Conservation (phyloP, 1,140 invertebrate genomes). For the Trachymyrmex cornetzi region DNA sequence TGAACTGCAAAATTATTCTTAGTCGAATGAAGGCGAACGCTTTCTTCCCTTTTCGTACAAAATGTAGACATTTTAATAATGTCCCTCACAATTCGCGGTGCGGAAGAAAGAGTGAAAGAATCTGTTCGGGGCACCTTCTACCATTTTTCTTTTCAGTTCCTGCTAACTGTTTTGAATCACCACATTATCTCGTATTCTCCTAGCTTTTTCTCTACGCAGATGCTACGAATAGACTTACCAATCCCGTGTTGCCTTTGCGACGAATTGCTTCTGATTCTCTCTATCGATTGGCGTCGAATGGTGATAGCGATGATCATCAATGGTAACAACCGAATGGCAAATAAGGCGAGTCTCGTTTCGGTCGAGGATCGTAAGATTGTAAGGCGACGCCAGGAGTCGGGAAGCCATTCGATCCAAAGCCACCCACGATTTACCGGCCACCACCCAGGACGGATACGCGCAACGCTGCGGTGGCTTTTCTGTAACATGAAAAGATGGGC, state of each 20-base stretch:
- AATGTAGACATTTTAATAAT: slow-evolving; percentile 2
- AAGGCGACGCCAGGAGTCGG: slow-evolving; percentile 76
- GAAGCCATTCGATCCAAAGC: slow-evolving; percentile 79
- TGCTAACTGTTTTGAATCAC: not conserved
- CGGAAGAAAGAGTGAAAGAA: not conserved
- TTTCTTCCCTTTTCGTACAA: not conserved
- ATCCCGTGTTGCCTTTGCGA: slow-evolving; percentile 81
- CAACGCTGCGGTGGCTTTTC: slow-evolving; percentile 76
- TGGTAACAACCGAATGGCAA: slow-evolving; percentile 76
- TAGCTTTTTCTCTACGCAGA: not conserved
- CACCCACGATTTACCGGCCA: slow-evolving; percentile 79
- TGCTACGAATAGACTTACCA: slow-evolving; percentile 80
- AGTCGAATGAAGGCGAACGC: too few species aligned
- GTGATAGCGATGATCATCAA: slow-evolving; percentile 66
- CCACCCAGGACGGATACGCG: slow-evolving; percentile 79
- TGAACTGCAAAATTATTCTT: not conserved
- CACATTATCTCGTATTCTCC: not conserved
- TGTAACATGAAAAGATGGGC: slow-evolving; percentile 68
- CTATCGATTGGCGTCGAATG: slow-evolving; percentile 44
- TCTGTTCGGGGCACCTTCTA: not conserved
- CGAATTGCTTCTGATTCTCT: slow-evolving; percentile 76
- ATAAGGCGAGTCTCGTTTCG: slow-evolving; percentile 81
- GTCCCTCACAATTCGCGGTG: not conserved
- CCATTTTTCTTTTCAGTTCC: not conserved
- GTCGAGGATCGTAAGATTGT: slow-evolving; percentile 83